A percentile compares a stretch with the other conserved stretches of the same genome.
phyloP scores from a whole-genome alignment of 1,140 invertebrate genomes.

The Gryon sp. region DNA sequence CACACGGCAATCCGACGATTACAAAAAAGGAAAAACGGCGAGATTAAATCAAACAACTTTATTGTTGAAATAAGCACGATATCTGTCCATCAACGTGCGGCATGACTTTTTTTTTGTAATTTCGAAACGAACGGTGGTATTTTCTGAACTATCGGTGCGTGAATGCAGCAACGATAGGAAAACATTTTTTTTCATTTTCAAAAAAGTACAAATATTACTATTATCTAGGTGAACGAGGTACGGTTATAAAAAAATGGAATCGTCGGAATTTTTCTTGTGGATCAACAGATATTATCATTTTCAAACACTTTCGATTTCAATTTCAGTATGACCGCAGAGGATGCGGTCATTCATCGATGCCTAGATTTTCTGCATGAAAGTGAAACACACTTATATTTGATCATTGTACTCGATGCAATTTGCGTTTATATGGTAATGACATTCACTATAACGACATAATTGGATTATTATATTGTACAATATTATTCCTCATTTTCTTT shows the following conservation, averaged over 20 bases:
- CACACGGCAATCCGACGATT: constrained; percentile 29
- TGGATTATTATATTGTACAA: too few relatives aligned
- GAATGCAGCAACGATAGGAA: constrained; percentile 41
- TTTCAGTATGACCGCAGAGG: constrained; percentile 5
- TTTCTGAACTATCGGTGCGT: constrained; percentile 58
- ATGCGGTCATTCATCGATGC: too few relatives aligned
- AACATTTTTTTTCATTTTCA: too few relatives aligned
- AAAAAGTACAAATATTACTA: constrained; percentile 21
- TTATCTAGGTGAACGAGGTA: neutral
- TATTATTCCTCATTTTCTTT: too few relatives aligned
- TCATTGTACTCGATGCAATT: too few relatives aligned
- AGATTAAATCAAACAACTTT: constrained; percentile 55
- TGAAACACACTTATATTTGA: too few relatives aligned
- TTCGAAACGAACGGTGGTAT: constrained; percentile 46
- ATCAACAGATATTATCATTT: constrained; percentile 1
- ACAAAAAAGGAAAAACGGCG: constrained; percentile 48
- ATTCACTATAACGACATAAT: too few relatives aligned
- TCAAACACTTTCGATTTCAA: constrained; percentile 29
- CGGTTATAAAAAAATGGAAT: constrained; percentile 8
- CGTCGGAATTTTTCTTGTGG: constrained; percentile 8
- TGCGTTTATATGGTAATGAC: too few relatives aligned
- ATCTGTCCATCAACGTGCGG: constrained; percentile 50
- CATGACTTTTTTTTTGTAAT: constrained; percentile 48
- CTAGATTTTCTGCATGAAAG: too few relatives aligned
- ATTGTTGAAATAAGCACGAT: constrained; percentile 60